Conservation (phyloP, 2,888 invertebrate species). For the Venusia cambrica region DNA sequence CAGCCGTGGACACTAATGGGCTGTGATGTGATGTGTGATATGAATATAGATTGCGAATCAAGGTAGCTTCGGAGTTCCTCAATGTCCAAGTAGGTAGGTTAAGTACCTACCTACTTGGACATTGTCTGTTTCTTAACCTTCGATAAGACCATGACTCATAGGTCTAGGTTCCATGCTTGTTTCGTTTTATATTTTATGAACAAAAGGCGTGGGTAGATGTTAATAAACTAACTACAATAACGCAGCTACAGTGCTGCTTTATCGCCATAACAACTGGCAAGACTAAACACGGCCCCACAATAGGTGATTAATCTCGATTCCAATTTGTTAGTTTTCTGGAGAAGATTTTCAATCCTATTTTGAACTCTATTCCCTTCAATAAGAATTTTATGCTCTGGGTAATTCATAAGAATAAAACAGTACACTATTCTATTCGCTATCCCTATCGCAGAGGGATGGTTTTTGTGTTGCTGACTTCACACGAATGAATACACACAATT, state of each 20-base stretch:
- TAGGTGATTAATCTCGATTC: conserved; percentile 22
- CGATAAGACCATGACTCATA: conserved; percentile 8
- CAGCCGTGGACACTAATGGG: too few species aligned
- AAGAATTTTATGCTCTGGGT: too few species aligned
- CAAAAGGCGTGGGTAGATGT: conserved; percentile 26
- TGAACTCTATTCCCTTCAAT: background rate
- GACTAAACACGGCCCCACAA: conserved; percentile 30
- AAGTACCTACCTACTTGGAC: too few species aligned
- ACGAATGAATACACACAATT: conserved; percentile 9
- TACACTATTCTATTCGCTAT: too few species aligned
- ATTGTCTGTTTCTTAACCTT: too few species aligned
- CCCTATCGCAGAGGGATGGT: too few species aligned
- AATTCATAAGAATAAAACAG: too few species aligned
- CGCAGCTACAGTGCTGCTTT: conserved; percentile 18
- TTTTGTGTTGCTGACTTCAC: too few species aligned
- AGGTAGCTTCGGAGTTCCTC: too few species aligned
- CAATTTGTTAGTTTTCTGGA: conserved; percentile 8
- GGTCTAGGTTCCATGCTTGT: conserved; percentile 7
- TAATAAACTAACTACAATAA: conserved; percentile 20
- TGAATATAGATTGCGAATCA: too few species aligned
- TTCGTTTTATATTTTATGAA: conserved; percentile 17
- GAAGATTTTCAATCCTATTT: background rate
- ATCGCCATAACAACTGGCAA: conserved; percentile 26
- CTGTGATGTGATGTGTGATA: too few species aligned
- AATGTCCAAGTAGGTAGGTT: too few species aligned